These are phyloP conservation scores for Pao palembangensis DNA, from an alignment of 2,113 vertebrate species.

Conservation along the genomic window DNA sequence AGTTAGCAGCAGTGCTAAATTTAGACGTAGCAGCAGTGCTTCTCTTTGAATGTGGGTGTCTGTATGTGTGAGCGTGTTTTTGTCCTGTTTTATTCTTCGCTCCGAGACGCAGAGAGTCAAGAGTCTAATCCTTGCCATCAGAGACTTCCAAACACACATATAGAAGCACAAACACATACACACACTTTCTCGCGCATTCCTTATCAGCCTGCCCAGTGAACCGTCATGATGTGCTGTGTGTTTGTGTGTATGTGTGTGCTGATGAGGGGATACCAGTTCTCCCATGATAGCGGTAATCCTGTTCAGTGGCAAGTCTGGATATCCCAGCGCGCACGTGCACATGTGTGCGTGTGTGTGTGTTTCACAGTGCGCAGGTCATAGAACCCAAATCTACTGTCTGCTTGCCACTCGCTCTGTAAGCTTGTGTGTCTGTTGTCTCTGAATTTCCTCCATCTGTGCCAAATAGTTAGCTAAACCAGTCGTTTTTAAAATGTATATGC, in stretches of 20 bases:
- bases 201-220: conserved; percentile 66
- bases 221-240: conserved; percentile 44
- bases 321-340: conserved; percentile 46
- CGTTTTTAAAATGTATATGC: not conserved
- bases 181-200: conserved; percentile 28
- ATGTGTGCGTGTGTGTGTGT: conserved; percentile 40
- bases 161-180: conserved; percentile 5
- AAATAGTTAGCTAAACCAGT: not conserved
- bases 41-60: conserved; percentile 2
- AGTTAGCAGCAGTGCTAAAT: conserved; percentile 36
- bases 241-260: conserved; percentile 19
- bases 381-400: conserved; percentile 53
- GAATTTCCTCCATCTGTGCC: conserved; percentile 6
- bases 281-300: conserved; percentile 68
- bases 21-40: conserved; percentile 7
- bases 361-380: conserved; percentile 46
- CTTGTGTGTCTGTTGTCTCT: conserved; percentile 21
- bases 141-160: conserved; percentile 51
- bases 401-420: conserved; percentile 10
- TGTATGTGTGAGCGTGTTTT: conserved; percentile 26
- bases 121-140: conserved; percentile 70
- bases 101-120: conserved; percentile 57
- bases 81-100: conserved; percentile 45
- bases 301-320: conserved; percentile 67
- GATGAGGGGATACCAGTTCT: conserved; percentile 67